These are phyloP conservation scores for Phortica magna DNA, from an alignment of 2,888 invertebrate genomes.

Conservation along the genomic window DNA sequence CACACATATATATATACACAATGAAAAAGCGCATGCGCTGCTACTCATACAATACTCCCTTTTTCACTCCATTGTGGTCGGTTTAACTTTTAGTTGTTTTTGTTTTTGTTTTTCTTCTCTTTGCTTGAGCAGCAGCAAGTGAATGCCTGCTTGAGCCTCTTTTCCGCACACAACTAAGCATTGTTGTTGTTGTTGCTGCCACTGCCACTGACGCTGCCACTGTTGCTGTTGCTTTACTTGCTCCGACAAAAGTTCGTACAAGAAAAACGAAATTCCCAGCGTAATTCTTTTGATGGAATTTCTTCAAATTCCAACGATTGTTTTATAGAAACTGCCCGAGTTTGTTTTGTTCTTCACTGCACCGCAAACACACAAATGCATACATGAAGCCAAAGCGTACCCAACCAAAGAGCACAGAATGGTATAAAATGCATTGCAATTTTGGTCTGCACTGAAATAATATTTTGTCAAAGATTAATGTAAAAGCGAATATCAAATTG, in stretches of 20 bases:
- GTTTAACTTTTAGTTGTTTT: background rate
- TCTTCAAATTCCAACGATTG: constrained; percentile 57
- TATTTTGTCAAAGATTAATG: constrained; percentile 14
- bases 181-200: background rate
- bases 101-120: background rate
- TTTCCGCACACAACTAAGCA: background rate
- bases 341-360: constrained; percentile 10
- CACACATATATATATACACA: background rate
- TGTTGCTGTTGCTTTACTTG: constrained; percentile 30
- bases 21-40: constrained; percentile 30
- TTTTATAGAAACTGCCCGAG: constrained; percentile 29
- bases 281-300: constrained; percentile 73
- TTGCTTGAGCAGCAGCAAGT: constrained; percentile 1
- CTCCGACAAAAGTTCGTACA: constrained; percentile 39
- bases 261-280: constrained; percentile 67
- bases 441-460: background rate
- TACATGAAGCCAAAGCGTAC: background rate
- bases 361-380: background rate
- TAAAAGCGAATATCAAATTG: background rate
- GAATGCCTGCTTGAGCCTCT: background rate
- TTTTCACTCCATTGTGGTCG: constrained; percentile 12
- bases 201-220: background rate
- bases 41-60: constrained; percentile 23
- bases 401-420: background rate
- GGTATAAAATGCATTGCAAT: constrained; percentile 11